Evolutionary conservation across 2,888 invertebrate species (phyloP).

Genomic region (Criorhina ranunculi): DNA sequence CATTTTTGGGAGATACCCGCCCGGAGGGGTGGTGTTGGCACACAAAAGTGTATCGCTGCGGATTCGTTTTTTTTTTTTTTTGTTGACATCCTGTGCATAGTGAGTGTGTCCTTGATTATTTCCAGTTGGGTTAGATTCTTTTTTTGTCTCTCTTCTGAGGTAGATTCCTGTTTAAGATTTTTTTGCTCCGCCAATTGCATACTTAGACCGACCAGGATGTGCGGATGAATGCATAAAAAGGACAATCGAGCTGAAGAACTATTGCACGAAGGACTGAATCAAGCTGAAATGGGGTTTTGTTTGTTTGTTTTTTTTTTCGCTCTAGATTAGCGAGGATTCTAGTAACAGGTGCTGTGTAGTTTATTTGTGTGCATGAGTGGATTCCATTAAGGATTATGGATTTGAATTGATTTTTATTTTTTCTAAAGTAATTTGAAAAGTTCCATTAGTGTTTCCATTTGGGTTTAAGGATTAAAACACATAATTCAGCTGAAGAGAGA

Average conservation of each 20-base stretch:
- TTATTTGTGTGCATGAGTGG: neutral
- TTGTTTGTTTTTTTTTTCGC: neutral
- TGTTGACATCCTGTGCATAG: constrained; percentile 1
- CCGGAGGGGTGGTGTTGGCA: neutral
- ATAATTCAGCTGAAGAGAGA: neutral
- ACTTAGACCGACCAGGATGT: neutral
- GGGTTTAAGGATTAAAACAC: neutral
- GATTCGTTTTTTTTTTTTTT: neutral
- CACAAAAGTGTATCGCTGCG: neutral
- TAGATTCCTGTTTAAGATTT: neutral
- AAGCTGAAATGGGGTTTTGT: neutral
- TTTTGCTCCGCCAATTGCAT: no score
- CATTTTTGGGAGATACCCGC: neutral
- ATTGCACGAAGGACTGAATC: neutral
- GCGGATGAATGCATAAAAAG: constrained; percentile 2
- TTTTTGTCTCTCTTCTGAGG: neutral
- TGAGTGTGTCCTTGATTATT: neutral
- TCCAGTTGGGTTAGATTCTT: neutral
- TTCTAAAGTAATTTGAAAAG: neutral
- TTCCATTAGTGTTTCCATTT: constrained; percentile 5
- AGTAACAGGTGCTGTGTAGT: no score
- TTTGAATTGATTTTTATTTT: constrained; percentile 1
- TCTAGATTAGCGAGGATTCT: no score
- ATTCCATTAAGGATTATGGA: constrained; percentile 10
- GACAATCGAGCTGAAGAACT: neutral